Evolutionary conservation across 2,113 vertebrate genomes (phyloP), one percentile per base, ranked within the genome.

Genomic region (Spea multiplicata): DNA sequence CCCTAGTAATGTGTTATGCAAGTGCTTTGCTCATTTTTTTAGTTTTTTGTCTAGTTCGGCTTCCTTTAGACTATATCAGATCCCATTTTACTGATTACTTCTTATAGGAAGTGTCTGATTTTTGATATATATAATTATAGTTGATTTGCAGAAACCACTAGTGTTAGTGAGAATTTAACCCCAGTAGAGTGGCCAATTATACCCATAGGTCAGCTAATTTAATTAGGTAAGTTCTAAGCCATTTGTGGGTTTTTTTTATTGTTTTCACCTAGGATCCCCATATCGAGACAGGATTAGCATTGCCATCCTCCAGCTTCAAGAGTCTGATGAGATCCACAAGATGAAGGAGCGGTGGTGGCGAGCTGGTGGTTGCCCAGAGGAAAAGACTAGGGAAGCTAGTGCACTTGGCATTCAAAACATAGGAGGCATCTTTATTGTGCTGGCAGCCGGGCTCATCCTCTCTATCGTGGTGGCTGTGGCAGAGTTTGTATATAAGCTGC

Each of bases 311-410:
- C 95, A 96, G 87, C 95, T 98, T 71, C 92, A 97, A 87, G 97
- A 99, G 84, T 97, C 99, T 65, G 97, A 97, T 81, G 96, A 96
- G 86, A 92, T 99, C 47, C 96, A 98, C 45, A 91, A 96, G 78
- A 92, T 99, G 89, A 98, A 95, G 84, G 96, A 99, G 88, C 98
- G 98, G 83, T 99, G 97, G 97, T 99, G 97, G 97, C 91, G 95
- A 17, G 95, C 95, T 57, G 96, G 89, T 0, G 94, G 93, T 83
- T 99, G 97, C 66, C 93, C 95, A 0, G 95, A 97, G 84, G 96
- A 98, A 8, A 95, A 96, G 81, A 95, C 88, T 83, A 95, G 94
- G 5, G 96, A 98, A 84, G 94, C 95, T 80, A 97, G 97, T 0
- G 95, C 97, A 5, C 93, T 99, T 85, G 95, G 96, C 13, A 93